Evolutionary conservation across 2,888 invertebrate genomes (phyloP).

Genomic region (Polyommatus iphigenia): DNA sequence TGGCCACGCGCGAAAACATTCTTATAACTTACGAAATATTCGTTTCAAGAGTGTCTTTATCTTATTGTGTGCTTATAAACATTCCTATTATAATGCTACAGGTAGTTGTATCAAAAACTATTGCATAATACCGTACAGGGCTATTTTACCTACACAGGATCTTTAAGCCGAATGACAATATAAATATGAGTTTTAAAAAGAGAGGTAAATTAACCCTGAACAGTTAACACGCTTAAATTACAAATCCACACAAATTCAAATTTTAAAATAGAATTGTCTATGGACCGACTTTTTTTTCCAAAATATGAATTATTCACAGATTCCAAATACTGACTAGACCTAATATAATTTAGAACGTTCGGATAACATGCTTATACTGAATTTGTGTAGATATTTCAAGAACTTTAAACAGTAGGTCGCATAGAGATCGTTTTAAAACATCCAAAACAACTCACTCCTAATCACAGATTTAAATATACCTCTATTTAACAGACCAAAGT

Average conservation of each 20-base stretch:
- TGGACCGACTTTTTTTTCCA: not conserved
- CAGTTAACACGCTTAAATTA: not conserved
- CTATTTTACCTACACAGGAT: not conserved
- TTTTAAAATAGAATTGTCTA: not conserved
- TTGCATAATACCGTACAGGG: not conserved
- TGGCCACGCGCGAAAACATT: not conserved
- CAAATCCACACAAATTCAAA: slow-evolving; percentile 7
- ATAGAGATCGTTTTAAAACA: slow-evolving; percentile 7
- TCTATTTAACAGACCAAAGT: not conserved
- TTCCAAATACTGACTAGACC: slow-evolving; percentile 17
- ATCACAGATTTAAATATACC: slow-evolving; percentile 22
- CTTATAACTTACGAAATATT: not conserved
- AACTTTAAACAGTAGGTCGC: not conserved
- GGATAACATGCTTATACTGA: not conserved
- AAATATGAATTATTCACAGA: not conserved
- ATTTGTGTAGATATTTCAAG: not conserved
- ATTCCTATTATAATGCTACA: not conserved
- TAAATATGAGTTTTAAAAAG: not conserved
- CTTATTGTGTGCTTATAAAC: not conserved
- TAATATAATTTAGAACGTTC: slow-evolving; percentile 3
- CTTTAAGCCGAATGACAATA: too few species aligned
- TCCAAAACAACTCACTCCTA: not conserved
- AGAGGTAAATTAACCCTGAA: not conserved
- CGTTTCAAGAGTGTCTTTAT: not conserved
- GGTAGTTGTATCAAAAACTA: not conserved